Evolutionary conservation across 1,140 invertebrate species (phyloP).

Genomic region (Panagrolaimus sp.): DNA sequence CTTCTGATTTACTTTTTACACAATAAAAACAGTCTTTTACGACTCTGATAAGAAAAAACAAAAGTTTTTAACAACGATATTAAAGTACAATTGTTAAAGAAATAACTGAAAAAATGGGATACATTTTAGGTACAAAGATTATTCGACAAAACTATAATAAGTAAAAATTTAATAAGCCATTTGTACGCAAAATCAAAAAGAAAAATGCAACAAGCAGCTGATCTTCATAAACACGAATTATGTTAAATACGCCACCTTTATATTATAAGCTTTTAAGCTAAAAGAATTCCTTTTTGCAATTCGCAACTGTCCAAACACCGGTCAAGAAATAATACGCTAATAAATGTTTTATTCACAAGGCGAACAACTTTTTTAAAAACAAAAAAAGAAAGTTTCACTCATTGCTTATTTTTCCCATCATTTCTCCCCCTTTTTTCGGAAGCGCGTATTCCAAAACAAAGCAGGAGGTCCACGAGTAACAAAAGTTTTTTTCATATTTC

Average conservation of each 20-base stretch:
- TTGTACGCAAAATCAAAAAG: neutral
- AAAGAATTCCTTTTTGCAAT: neutral
- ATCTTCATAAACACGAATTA: neutral
- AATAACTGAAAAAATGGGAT: too few species aligned
- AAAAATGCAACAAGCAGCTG: neutral
- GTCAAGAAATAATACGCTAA: slow-evolving; percentile 7
- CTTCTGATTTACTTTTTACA: too few species aligned
- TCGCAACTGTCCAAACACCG: neutral
- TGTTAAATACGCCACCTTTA: neutral
- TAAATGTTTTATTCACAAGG: slow-evolving; percentile 10
- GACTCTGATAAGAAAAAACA: too few species aligned
- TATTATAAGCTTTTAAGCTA: neutral
- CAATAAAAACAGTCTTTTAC: too few species aligned
- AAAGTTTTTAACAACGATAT: too few species aligned
- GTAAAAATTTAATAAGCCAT: neutral
- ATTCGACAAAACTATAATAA: too few species aligned
- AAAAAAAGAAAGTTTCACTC: neutral
- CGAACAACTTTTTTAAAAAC: neutral
- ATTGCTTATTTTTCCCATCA: too few species aligned
- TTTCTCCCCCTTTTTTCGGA: too few species aligned
- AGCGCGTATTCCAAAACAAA: neutral
- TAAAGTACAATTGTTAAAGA: too few species aligned
- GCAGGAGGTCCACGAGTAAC: neutral
- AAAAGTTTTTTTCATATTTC: neutral
- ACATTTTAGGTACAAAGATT: too few species aligned